Conservation (phyloP, 1,140 invertebrate species). For the Triops longicaudatus region DNA sequence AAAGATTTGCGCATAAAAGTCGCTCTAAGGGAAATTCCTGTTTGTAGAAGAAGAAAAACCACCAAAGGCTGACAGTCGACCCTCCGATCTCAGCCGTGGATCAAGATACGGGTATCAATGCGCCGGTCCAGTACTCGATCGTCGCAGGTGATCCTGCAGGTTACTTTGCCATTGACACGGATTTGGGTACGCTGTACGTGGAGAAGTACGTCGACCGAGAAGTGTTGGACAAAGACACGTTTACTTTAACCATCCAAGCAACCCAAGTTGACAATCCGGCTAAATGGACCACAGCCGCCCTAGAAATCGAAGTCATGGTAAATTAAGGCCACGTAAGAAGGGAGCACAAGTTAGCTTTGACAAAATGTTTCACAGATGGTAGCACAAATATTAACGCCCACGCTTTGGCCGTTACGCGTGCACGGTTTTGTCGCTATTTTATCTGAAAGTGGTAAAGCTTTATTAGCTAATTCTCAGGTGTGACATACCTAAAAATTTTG, state of each 20-base stretch:
- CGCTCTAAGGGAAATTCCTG: too few relatives aligned
- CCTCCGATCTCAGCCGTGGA: constrained; percentile 65
- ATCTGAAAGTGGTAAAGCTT: too few relatives aligned
- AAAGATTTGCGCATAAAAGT: too few relatives aligned
- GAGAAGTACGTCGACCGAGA: constrained; percentile 71
- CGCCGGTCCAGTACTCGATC: constrained; percentile 60
- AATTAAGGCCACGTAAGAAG: constrained; percentile 63
- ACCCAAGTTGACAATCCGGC: constrained; percentile 64
- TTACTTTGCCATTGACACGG: constrained; percentile 58
- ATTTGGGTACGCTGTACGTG: constrained; percentile 64
- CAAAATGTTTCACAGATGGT: neutral
- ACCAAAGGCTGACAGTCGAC: constrained; percentile 55
- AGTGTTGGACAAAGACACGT: constrained; percentile 57
- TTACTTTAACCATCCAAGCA: constrained; percentile 67
- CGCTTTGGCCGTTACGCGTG: too few relatives aligned
- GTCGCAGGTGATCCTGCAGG: constrained; percentile 62
- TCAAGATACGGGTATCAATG: constrained; percentile 59
- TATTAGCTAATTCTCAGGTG: too few relatives aligned
- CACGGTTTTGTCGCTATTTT: too few relatives aligned
- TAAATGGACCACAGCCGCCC: constrained; percentile 59
- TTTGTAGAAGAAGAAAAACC: constrained; percentile 53
- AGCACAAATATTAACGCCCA: too few relatives aligned
- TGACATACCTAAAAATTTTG: too few relatives aligned
- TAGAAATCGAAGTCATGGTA: constrained; percentile 69
- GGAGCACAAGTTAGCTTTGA: neutral